Percentiles rank a stretch among this genome's conserved stretches.
Evolutionary conservation across 2,888 invertebrate species (phyloP).

Genomic region (Lottia scabra): DNA sequence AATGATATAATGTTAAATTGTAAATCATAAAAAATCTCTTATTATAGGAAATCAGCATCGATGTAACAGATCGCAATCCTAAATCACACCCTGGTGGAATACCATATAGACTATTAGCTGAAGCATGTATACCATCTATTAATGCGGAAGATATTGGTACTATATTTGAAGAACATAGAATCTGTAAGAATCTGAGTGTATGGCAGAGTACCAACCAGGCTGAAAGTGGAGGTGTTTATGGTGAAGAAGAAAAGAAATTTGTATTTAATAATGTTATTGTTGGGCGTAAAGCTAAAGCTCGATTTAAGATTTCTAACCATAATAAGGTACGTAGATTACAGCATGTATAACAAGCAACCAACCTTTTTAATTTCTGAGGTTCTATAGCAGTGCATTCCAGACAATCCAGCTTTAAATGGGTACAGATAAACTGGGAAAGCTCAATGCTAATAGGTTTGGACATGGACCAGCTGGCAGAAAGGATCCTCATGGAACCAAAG

Average conservation of each 20-base stretch:
- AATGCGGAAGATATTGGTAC: slow-evolving; percentile 62
- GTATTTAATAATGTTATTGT: slow-evolving; percentile 69
- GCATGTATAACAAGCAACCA: too few species aligned
- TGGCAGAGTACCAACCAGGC: slow-evolving; percentile 60
- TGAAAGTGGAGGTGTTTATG: slow-evolving; percentile 67
- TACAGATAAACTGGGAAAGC: too few species aligned
- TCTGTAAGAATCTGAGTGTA: slow-evolving; percentile 65
- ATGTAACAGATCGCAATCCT: slow-evolving; percentile 67
- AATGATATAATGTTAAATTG: too few species aligned
- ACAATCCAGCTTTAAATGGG: too few species aligned
- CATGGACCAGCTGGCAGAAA: too few species aligned
- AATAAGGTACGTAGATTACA: slow-evolving; percentile 55
- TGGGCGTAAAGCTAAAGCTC: slow-evolving; percentile 64
- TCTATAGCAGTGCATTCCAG: too few species aligned
- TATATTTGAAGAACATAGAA: slow-evolving; percentile 70
- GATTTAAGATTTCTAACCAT: slow-evolving; percentile 68
- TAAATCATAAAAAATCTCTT: too few species aligned
- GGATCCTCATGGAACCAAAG: too few species aligned
- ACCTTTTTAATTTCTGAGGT: too few species aligned
- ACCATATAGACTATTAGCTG: slow-evolving; percentile 66
- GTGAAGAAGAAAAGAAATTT: slow-evolving; percentile 68
- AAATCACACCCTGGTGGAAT: slow-evolving; percentile 61
- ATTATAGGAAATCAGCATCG: slow-evolving; percentile 67
- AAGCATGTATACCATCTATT: slow-evolving; percentile 67
- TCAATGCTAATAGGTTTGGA: too few species aligned